Evolutionary conservation across 1,140 invertebrate genomes (phyloP).

Genomic region (Ceratitis capitata): DNA sequence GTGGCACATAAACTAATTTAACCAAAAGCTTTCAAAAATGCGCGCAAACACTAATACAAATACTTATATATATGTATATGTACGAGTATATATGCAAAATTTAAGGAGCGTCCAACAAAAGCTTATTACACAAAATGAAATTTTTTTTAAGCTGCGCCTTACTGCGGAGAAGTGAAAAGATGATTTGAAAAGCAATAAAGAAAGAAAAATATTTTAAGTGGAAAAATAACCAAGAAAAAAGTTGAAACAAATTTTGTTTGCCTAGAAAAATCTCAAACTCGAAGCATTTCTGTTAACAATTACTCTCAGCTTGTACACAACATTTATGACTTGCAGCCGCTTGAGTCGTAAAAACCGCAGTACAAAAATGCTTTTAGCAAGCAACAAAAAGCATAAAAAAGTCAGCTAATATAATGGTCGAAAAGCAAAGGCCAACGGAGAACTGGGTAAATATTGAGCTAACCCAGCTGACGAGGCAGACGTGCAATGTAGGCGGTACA

Average conservation of each 20-base stretch:
- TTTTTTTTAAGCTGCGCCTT: neutral
- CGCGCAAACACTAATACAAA: neutral
- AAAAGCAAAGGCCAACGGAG: neutral
- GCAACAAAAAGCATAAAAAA: neutral
- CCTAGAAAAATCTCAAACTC: neutral
- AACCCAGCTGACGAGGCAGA: neutral
- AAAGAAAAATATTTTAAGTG: too few relatives aligned
- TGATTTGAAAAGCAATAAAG: too few relatives aligned
- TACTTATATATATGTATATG: too few relatives aligned
- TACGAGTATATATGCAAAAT: too few relatives aligned
- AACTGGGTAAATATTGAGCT: neutral
- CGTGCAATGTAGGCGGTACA: neutral
- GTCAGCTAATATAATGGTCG: neutral
- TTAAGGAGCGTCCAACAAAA: neutral
- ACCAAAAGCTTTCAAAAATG: neutral
- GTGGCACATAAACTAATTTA: neutral
- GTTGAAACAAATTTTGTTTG: neutral
- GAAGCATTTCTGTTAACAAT: neutral
- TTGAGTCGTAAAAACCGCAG: neutral
- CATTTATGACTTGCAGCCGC: constrained; percentile 5
- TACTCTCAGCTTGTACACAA: neutral
- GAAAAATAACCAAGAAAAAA: too few relatives aligned
- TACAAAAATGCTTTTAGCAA: neutral
- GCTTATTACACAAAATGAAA: neutral
- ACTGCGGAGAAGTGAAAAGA: neutral